Evolutionary conservation across 2,113 vertebrate species (phyloP).

Genomic region (Scalopus aquaticus): DNA sequence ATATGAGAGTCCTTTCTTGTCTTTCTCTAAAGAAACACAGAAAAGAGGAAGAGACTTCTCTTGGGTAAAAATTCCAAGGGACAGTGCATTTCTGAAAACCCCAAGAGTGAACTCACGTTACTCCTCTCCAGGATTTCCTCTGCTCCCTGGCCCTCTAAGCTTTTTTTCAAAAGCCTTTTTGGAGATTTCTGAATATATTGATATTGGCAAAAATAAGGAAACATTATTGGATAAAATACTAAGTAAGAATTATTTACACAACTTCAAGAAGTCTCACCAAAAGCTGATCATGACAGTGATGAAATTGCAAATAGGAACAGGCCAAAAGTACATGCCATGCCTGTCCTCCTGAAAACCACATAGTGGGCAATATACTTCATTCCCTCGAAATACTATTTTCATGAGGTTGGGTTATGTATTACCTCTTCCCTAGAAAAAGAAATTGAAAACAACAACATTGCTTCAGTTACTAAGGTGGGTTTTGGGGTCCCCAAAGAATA

Average conservation of each 20-base stretch:
- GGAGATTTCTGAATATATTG: conserved; percentile 10
- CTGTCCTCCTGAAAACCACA: neutral
- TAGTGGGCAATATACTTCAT: neutral
- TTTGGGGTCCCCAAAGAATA: neutral
- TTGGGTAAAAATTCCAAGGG: neutral
- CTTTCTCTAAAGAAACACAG: neutral
- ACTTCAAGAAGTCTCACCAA: neutral
- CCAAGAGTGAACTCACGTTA: neutral
- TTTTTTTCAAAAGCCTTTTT: neutral
- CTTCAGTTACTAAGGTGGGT: neutral
- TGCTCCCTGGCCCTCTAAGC: neutral
- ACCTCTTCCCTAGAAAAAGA: neutral
- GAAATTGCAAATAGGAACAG: neutral
- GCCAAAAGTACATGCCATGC: neutral
- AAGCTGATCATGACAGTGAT: neutral
- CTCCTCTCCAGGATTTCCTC: neutral
- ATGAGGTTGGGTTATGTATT: neutral
- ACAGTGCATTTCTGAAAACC: neutral
- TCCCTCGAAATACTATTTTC: neutral
- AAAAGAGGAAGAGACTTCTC: neutral
- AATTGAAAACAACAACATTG: neutral
- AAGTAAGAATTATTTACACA: neutral
- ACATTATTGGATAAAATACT: too few species aligned
- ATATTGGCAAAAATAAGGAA: conserved; percentile 11
- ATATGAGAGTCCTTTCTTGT: too few species aligned